Evolutionary conservation across 2,888 invertebrate genomes (phyloP), one percentile per base, ranked within the genome.

Genomic region (Leucania comma): DNA sequence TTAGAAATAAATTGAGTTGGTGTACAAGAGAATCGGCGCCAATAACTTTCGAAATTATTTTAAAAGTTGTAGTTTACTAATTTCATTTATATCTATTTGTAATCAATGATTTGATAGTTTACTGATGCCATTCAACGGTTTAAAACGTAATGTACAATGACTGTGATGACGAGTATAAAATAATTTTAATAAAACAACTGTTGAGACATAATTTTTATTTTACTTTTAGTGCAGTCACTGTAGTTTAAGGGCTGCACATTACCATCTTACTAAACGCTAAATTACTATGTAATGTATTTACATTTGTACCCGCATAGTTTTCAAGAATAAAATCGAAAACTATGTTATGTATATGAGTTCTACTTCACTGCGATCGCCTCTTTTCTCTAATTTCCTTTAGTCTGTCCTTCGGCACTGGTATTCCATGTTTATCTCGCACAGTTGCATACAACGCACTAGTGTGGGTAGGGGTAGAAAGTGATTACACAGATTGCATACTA

Each of bases 271-370:
- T 46, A 46, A 46, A 20, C 8, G 20, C 8, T 46, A 20, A 46
- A n/a, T 20, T 20, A 46, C 8, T 20, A 46, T 42, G 17, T 20
- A 20, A 17, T 42, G 4, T 42, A 42, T 42, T 42, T 48, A 59
- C 0, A 42, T 2, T 46, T 5, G 0, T 9, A 26, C 14, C 20
- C 22, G n/a, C 48, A 73, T 50, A 32, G 17, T 42, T 63, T 73
- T 73, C 46, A 73, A 63, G 32, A 4, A 32, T 12, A 1, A 24
- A 3, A 29, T 64, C 74, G 24, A 73, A 73, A 56, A 29, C n/a
- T 26, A 48, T 48, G 48, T 46, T 29, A n/a, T n/a, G n/a, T n/a
- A n/a, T n/a, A n/a, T n/a, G 3, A 54, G 20, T 69, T 29, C 10
- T 54, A 53, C 26, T 3, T 20, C 29, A 32, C 9, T 54, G 9